Base-by-base conservation (phyloP, 2,113 vertebrate species). In the Corythaeola cristata region DNA sequence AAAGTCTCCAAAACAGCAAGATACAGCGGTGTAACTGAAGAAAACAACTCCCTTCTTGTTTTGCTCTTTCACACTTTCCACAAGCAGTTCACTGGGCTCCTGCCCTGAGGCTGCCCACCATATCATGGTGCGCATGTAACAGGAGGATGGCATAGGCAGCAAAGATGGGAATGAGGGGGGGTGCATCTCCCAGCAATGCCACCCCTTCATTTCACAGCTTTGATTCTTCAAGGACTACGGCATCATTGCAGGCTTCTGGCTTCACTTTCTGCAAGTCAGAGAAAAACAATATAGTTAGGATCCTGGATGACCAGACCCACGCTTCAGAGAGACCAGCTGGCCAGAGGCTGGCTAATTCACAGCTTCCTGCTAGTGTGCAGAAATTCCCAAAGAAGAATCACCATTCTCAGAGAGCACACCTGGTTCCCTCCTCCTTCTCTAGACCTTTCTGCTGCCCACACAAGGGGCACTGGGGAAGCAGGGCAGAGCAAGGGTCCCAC, bases 261-360 rank as follows among this genome's bases (percentile, higher is more conserved):
- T 85, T 52, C 41, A n/a, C 94, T 88, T 94, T 96, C 92, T 97
- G 83, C 63, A 97, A 97, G 23, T 95, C 64, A 96, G 44, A 95
- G 41, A 96, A 82, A 90, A 95, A 66, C 44, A 79, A 6, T 6
- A 75, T 27, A 13, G 52, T 97, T 94, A 96, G 49, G 12, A 68
- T 76, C 21, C 23, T 68, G 52, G 9, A 12, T 50, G 49, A 64
- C 67, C 62, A 93, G 39, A 64, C 23, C 8, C 9, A 16, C 45
- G 44, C 84, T 96, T 83, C 64, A 67, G 35, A 90, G 47, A 66
- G 33, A 55, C 26, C 26, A 60, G 15, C 20, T 52, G 45, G 24
- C 27, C 60, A 69, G 23, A 88, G 19, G n/a, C 49, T 80, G 37
- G 30, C 37, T 67, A 32, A 64, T 59, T 93, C 3, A 0, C 9